Percentiles rank a stretch among this genome's conserved stretches.
phyloP scores from a whole-genome alignment of 2,888 invertebrate species.

The Cyaniris semiargus region DNA sequence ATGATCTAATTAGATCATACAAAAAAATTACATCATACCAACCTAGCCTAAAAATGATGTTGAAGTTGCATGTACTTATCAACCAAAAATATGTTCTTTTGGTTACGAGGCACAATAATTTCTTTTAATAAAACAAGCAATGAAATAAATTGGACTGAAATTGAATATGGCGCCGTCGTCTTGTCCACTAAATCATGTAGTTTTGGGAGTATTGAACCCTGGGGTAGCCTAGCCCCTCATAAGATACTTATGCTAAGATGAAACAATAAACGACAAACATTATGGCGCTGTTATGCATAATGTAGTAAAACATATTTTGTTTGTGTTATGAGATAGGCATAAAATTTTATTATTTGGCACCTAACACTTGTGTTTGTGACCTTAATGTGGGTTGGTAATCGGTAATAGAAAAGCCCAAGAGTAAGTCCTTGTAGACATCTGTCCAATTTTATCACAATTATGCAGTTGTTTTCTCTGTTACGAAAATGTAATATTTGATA shows the following conservation, averaged over 20 bases:
- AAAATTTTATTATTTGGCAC: neutral
- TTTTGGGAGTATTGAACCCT: constrained; percentile 17
- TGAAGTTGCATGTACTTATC: neutral
- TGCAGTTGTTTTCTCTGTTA: no score
- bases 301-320: neutral
- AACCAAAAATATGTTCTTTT: neutral
- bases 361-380: no score
- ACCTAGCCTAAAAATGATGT: neutral
- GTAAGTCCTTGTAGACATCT: no score
- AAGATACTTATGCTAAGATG: neutral
- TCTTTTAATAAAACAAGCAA: constrained; percentile 14
- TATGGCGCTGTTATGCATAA: neutral
- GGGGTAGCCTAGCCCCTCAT: neutral
- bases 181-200: constrained; percentile 5
- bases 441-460: no score
- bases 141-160: constrained; percentile 16
- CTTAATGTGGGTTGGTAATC: no score
- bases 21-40: neutral
- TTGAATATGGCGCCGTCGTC: constrained; percentile 20
- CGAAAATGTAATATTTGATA: no score
- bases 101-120: neutral
- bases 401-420: no score
- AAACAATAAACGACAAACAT: neutral
- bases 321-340: neutral
- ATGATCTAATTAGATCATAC: no score